These are phyloP conservation scores for Argentina silus DNA, from an alignment of 2,797 vertebrate genomes.

Conservation along the genomic window DNA sequence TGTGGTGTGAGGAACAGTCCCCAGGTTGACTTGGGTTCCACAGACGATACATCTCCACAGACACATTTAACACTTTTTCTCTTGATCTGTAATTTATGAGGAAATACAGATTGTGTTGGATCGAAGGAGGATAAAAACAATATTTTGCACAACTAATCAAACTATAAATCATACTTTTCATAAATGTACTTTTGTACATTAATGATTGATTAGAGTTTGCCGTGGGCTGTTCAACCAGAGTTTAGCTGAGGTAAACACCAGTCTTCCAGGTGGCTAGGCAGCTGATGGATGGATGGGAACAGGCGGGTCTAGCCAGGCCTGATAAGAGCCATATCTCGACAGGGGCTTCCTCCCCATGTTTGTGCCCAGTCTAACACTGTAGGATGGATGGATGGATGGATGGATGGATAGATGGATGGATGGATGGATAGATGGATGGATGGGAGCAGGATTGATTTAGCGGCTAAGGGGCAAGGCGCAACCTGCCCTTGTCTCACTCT, in stretches of 20 bases:
- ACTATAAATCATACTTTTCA: too few species aligned
- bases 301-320: conserved; percentile 46
- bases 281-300: conserved; percentile 75
- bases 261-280: conserved; percentile 68
- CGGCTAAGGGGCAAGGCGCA: conserved; percentile 62
- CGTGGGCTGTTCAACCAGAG: conserved; percentile 46
- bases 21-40: conserved; percentile 29
- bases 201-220: not conserved
- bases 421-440: conserved; percentile 55
- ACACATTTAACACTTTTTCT: not conserved
- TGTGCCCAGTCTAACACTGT: conserved; percentile 64
- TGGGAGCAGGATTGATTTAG: conserved; percentile 55
- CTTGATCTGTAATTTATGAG: not conserved
- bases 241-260: conserved; percentile 58
- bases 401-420: too few species aligned
- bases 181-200: too few species aligned
- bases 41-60: not conserved
- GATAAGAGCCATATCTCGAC: conserved; percentile 63
- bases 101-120: not conserved
- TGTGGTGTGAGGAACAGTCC: conserved; percentile 54
- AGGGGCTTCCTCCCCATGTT: not conserved
- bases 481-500: conserved; percentile 52
- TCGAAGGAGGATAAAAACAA: too few species aligned
- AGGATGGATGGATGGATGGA: conserved; percentile 51
- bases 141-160: too few species aligned